Evolutionary conservation across 1,140 invertebrate genomes (phyloP).

Genomic region (Brachionus rotundiformis): DNA sequence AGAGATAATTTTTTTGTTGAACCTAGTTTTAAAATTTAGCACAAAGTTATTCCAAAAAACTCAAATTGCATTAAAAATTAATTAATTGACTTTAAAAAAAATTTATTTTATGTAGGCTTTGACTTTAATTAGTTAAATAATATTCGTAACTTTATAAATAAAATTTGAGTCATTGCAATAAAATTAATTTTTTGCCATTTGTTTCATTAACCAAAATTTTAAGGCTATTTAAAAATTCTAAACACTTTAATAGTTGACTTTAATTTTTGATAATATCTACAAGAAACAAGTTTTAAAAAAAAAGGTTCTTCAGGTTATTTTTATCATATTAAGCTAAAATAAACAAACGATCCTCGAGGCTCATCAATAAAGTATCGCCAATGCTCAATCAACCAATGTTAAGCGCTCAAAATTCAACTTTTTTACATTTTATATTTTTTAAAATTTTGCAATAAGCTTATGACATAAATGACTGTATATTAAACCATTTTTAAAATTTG

Average conservation of each 20-base stretch:
- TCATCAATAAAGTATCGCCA: not conserved
- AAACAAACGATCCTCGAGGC: not conserved
- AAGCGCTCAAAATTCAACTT: not conserved
- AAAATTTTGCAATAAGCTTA: not conserved
- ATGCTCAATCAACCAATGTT: not conserved
- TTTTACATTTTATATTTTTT: not conserved
- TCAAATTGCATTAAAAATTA: no score
- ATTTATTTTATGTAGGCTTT: no score
- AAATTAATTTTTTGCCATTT: not conserved
- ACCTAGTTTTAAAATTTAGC: no score
- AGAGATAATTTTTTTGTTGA: no score
- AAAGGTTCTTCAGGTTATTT: not conserved
- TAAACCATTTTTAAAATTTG: not conserved
- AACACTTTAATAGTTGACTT: constrained; percentile 8
- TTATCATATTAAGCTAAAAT: not conserved
- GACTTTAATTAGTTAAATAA: no score
- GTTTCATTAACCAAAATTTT: not conserved
- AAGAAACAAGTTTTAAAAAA: constrained; percentile 7
- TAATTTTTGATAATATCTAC: not conserved
- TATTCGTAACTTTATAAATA: not conserved
- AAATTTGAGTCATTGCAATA: not conserved
- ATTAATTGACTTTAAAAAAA: no score
- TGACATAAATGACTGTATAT: not conserved
- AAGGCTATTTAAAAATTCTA: not conserved
- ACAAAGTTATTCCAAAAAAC: no score